Conservation (phyloP, 2,113 vertebrate species). For the Cebus imitator region DNA sequence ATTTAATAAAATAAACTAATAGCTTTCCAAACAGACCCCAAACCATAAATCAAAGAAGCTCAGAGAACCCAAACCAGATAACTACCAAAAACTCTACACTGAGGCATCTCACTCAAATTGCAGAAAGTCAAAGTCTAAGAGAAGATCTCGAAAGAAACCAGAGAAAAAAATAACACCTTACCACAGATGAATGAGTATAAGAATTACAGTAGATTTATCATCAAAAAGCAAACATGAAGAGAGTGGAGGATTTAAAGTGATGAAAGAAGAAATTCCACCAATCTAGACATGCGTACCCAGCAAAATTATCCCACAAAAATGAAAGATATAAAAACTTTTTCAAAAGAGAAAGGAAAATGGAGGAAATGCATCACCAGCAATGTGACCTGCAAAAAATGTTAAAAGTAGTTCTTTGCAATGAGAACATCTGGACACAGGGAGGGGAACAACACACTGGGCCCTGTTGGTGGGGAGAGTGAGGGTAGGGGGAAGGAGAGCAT, state of each 20-base stretch:
- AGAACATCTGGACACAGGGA: too few relatives aligned
- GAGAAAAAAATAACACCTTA: neutral
- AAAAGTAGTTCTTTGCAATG: neutral
- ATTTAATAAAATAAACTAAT: neutral
- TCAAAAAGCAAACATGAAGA: neutral
- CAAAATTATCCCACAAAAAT: neutral
- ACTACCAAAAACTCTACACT: neutral
- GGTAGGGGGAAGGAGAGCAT: too few relatives aligned
- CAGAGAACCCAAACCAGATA: neutral
- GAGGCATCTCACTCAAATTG: neutral
- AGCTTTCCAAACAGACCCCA: neutral
- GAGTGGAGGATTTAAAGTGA: neutral
- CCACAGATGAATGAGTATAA: neutral
- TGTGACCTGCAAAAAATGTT: neutral
- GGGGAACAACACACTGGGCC: too few relatives aligned
- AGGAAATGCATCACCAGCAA: neutral
- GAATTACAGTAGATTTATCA: neutral
- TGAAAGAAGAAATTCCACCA: neutral
- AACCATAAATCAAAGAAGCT: neutral
- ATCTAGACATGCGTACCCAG: neutral
- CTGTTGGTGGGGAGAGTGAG: too few relatives aligned
- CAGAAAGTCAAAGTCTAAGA: neutral
- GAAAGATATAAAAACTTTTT: neutral
- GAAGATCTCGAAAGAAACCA: neutral
- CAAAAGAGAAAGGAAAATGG: neutral